These are phyloP conservation scores for Lepidocyrtinus sp. DNA, from an alignment of 2,888 invertebrate species.

Conservation along the genomic window DNA sequence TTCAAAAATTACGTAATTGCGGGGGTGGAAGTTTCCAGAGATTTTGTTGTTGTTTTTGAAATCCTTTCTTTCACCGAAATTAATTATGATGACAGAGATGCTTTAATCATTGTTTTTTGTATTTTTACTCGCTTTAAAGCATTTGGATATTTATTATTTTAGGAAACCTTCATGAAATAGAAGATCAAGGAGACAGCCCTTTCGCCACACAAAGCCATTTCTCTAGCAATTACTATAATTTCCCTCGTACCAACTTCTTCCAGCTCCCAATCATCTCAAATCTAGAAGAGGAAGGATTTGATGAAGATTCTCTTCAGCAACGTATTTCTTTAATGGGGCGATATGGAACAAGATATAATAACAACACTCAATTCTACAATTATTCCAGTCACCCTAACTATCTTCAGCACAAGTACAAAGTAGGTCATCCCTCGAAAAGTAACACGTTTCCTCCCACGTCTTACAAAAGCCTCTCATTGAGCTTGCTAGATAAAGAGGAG, in stretches of 20 bases:
- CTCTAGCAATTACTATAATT: not conserved
- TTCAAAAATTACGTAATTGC: too few species aligned
- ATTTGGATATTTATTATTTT: slow-evolving; percentile 5
- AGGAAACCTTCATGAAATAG: slow-evolving; percentile 42
- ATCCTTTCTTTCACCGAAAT: not conserved
- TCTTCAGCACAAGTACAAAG: slow-evolving; percentile 43
- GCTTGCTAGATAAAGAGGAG: slow-evolving; percentile 25
- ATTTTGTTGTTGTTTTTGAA: not conserved
- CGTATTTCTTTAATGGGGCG: slow-evolving; percentile 42
- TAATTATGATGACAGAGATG: not conserved
- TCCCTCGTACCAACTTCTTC: slow-evolving; percentile 16
- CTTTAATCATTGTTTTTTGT: too few species aligned
- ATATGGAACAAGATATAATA: slow-evolving; percentile 40
- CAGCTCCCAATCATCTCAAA: not conserved
- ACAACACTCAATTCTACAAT: slow-evolving; percentile 31
- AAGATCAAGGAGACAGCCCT: not conserved
- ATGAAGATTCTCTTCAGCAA: slow-evolving; percentile 31
- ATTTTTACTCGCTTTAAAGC: not conserved
- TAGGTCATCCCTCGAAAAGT: slow-evolving; percentile 13
- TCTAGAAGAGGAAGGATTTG: not conserved
- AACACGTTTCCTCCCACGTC: slow-evolving; percentile 4
- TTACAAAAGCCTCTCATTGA: slow-evolving; percentile 30
- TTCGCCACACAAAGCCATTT: slow-evolving; percentile 12
- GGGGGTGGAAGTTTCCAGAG: not conserved
- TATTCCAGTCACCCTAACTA: slow-evolving; percentile 29